Conservation (phyloP, 2,888 invertebrate species). For the Hymenopus coronatus region DNA sequence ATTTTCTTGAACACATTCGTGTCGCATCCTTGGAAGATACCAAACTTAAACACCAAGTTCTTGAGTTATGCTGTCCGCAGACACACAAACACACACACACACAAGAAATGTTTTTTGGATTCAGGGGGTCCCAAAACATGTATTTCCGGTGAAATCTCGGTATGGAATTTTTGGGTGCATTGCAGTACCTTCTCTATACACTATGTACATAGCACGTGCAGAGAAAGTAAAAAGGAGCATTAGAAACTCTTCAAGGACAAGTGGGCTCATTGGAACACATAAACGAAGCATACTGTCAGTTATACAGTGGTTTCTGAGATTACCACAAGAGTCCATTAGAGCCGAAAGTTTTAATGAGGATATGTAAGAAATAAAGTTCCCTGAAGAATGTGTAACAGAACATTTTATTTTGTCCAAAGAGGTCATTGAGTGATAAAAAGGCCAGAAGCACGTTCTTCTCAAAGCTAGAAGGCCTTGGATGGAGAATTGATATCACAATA, state of each 20-base stretch:
- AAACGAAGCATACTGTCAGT: slow-evolving; percentile 51
- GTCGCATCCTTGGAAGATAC: no score
- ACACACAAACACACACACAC: no score
- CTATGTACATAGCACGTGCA: no score
- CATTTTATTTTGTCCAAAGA: slow-evolving; percentile 51
- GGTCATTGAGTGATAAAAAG: slow-evolving; percentile 45
- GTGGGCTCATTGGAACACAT: background rate
- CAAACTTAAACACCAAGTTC: no score
- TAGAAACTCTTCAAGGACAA: slow-evolving; percentile 15
- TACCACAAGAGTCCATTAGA: slow-evolving; percentile 48
- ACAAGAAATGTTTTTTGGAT: no score
- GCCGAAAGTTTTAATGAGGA: slow-evolving; percentile 50
- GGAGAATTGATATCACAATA: slow-evolving; percentile 54
- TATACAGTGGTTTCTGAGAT: slow-evolving; percentile 51
- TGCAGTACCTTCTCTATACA: no score
- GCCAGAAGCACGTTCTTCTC: slow-evolving; percentile 47
- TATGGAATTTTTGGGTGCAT: no score
- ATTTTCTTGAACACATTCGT: no score
- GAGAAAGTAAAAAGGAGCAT: slow-evolving; percentile 21
- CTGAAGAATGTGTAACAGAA: slow-evolving; percentile 51
- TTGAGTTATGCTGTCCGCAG: no score
- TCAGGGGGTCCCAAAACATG: no score
- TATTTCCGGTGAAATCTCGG: no score
- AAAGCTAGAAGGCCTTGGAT: slow-evolving; percentile 48
- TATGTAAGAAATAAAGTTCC: slow-evolving; percentile 49